These are phyloP conservation scores for Drosophila sp. DNA, from an alignment of 1,140 invertebrate genomes.

Conservation along the genomic window DNA sequence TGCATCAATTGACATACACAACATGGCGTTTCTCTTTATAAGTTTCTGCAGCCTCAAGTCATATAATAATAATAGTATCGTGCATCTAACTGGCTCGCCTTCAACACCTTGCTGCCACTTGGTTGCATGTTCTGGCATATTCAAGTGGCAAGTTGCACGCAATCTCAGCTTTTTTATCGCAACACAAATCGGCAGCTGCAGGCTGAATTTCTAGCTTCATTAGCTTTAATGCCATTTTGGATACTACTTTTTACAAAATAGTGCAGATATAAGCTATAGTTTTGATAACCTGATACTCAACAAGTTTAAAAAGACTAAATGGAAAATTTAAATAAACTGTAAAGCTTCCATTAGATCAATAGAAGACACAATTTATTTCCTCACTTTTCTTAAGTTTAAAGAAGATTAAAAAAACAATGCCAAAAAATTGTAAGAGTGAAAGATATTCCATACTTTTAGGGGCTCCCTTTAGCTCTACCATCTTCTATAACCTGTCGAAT, in stretches of 20 bases:
- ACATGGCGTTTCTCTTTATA: conserved; percentile 33
- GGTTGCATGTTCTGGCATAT: conserved; percentile 1
- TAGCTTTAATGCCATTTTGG: neutral
- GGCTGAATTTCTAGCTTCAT: neutral
- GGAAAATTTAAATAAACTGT: too few species aligned
- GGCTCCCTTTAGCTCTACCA: conserved; percentile 1
- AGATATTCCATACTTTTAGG: conserved; percentile 63
- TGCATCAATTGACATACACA: conserved; percentile 13
- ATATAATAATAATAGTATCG: conserved; percentile 5
- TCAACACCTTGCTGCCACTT: conserved; percentile 10
- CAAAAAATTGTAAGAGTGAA: too few species aligned
- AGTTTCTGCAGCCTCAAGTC: neutral
- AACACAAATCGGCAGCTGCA: conserved; percentile 5
- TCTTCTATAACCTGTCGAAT: neutral
- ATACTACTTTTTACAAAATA: too few species aligned
- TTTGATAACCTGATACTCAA: too few species aligned
- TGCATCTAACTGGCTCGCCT: conserved; percentile 5
- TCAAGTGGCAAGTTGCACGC: conserved; percentile 16
- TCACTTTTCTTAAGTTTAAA: too few species aligned
- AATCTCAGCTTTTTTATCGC: neutral
- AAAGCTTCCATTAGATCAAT: neutral
- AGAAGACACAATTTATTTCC: neutral
- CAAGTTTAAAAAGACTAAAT: too few species aligned
- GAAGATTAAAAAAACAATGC: too few species aligned
- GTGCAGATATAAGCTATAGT: too few species aligned